Evolutionary conservation across 2,113 vertebrate species (phyloP), one percentile per base, ranked within the genome.

Genomic region (Scortum barcoo): DNA sequence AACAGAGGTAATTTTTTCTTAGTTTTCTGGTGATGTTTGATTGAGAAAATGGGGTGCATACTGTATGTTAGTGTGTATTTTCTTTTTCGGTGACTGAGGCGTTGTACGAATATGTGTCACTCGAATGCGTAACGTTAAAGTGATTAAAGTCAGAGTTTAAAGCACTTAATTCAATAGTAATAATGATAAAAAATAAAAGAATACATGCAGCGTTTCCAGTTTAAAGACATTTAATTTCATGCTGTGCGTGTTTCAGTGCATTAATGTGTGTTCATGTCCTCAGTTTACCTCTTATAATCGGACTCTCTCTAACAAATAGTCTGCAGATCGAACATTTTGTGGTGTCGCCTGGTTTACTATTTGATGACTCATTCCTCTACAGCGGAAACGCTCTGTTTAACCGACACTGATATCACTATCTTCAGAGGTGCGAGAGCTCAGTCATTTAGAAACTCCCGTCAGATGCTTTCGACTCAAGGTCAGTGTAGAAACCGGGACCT

Each of bases 381-480:
- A 77, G 13, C 54, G 22, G 66, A 83, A 78, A 67, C 57, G 1
- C 69, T 74, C 42, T 48, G 38, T 72, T 17, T 74, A 82, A 78
- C 75, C 24, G 76, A 85, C 68, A 28, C 51, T 42, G 69, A 77
- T 67, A 62, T 11, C 11, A 1, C 54, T 36, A 26, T 81, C 36
- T 54, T 10, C 24, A 71, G 5, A 42, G 54, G 56, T 40, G 38
- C 50, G 40, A 42, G 2, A 5, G 1, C 20, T 46, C 33, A 53
- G 8, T 88, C 81, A 84, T 71, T 84, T n/a, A 78, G 69, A 75
- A 75, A 84, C 42, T 24, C 5, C 28, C 24, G 10, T 20, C 14
- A 63, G 24, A n/a, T 4, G 13, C 20, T 30, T 20, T 10, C 10
- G 5, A 14, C 28, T 56, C 16, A 30, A 33, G 44, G 33, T 28